Evolutionary conservation across 1,140 invertebrate species (phyloP).

Genomic region (Drosophila teissieri): DNA sequence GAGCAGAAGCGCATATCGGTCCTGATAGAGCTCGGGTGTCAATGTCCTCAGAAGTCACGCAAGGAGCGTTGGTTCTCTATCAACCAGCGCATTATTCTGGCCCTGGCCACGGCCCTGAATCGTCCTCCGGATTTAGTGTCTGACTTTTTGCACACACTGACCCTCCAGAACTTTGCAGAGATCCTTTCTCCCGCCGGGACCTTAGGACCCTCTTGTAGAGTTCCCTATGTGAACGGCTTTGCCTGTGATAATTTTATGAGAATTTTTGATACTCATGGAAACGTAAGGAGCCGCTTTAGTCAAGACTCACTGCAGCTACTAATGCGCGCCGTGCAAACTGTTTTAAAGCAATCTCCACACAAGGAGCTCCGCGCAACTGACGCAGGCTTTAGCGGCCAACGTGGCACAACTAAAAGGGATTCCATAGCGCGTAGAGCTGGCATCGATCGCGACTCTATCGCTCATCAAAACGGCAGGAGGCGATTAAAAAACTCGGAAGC

Average conservation of each 20-base stretch:
- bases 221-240: constrained; percentile 13
- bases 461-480: constrained; percentile 22
- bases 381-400: not conserved
- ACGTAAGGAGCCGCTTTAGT: constrained; percentile 28
- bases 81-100: constrained; percentile 22
- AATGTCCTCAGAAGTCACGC: not conserved
- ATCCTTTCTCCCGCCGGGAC: constrained; percentile 8
- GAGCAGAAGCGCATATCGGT: not conserved
- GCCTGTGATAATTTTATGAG: constrained; percentile 25
- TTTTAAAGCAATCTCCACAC: constrained; percentile 1
- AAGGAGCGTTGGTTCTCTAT: constrained; percentile 20
- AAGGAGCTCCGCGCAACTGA: no score
- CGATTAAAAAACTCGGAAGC: constrained; percentile 1
- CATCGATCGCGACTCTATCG: constrained; percentile 21
- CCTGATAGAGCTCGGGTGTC: not conserved
- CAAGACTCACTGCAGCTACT: constrained; percentile 19
- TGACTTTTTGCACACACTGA: constrained; percentile 49
- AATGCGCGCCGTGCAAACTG: constrained; percentile 12
- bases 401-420: not conserved
- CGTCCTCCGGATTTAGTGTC: constrained; percentile 6
- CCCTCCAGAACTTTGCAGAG: constrained; percentile 41
- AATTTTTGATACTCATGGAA: constrained; percentile 43
- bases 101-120: not conserved
- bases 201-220: not conserved
- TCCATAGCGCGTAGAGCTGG: constrained; percentile 8